phyloP scores from a whole-genome alignment of 1,140 invertebrate genomes.

The Periplaneta americana region DNA sequence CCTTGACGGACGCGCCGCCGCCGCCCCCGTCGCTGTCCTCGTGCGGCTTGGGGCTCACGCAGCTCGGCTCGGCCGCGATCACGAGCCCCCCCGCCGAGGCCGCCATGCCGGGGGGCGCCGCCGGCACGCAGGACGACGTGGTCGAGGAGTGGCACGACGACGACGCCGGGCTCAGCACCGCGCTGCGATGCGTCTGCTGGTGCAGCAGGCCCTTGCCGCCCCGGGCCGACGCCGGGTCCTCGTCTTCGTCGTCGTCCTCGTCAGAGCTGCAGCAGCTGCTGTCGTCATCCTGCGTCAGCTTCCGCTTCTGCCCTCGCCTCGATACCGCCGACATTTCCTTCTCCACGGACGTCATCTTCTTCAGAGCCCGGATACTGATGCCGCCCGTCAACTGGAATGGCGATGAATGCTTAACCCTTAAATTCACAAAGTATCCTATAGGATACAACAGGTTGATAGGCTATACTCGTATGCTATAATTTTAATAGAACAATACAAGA shows the following conservation, averaged over 20 bases:
- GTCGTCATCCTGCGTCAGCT: conserved; percentile 36
- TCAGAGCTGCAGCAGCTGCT: conserved; percentile 44
- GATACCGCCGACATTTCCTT: conserved; percentile 1
- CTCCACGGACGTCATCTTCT: conserved; percentile 13
- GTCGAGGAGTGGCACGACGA: conserved; percentile 44
- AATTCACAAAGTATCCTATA: too few relatives aligned
- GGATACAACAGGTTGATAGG: too few relatives aligned
- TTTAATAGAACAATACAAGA: too few relatives aligned
- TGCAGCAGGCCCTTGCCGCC: conserved; percentile 20
- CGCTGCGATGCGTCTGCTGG: conserved; percentile 8
- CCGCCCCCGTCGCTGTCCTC: conserved; percentile 28
- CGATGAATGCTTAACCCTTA: too few relatives aligned
- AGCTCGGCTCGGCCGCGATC: neutral
- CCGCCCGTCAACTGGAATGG: conserved; percentile 7
- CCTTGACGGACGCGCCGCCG: conserved; percentile 69
- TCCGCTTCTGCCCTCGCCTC: neutral
- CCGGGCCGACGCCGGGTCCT: conserved; percentile 20
- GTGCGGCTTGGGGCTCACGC: neutral
- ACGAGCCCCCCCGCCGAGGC: neutral
- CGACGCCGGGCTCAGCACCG: conserved; percentile 53
- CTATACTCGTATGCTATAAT: too few relatives aligned
- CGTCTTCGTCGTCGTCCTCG: conserved; percentile 50
- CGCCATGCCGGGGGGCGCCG: neutral
- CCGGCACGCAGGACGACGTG: conserved; percentile 22
- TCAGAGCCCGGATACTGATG: conserved; percentile 6